Evolutionary conservation across 1,140 invertebrate genomes (phyloP).

Genomic region (Drusus annulatus): DNA sequence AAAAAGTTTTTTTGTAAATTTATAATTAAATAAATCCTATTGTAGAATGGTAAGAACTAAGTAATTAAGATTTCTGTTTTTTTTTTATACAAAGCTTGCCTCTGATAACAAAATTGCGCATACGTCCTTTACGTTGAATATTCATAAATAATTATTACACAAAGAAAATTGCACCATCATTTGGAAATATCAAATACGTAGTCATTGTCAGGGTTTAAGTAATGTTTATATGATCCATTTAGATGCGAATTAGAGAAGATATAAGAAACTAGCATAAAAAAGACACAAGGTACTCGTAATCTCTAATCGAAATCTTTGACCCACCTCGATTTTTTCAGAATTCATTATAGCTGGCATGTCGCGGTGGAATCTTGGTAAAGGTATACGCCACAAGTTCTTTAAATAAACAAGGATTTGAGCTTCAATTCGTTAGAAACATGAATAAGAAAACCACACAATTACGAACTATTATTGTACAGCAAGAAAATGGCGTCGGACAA

Average conservation of each 20-base stretch:
- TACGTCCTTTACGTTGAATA: slow-evolving; percentile 3
- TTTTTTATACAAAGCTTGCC: too few species aligned
- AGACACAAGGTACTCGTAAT: slow-evolving; percentile 10
- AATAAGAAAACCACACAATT: slow-evolving; percentile 37
- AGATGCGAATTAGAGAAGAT: neutral
- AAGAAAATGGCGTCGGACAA: slow-evolving; percentile 72
- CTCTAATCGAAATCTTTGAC: slow-evolving; percentile 37
- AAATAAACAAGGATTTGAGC: neutral
- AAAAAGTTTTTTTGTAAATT: too few species aligned
- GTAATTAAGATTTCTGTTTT: too few species aligned
- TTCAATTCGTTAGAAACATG: neutral
- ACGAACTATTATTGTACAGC: slow-evolving; percentile 58
- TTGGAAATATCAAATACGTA: neutral
- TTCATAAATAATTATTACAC: slow-evolving; percentile 9
- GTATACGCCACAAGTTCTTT: neutral
- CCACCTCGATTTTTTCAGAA: slow-evolving; percentile 44
- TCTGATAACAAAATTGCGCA: slow-evolving; percentile 38
- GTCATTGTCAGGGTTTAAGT: neutral
- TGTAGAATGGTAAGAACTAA: too few species aligned
- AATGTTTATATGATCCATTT: neutral
- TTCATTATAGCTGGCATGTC: neutral
- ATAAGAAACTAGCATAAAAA: neutral
- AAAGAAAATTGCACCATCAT: slow-evolving; percentile 28
- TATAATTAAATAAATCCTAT: too few species aligned
- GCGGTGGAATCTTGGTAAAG: neutral